Conservation (phyloP, 2,797 vertebrate genomes). For the Cyclura pinguis region DNA sequence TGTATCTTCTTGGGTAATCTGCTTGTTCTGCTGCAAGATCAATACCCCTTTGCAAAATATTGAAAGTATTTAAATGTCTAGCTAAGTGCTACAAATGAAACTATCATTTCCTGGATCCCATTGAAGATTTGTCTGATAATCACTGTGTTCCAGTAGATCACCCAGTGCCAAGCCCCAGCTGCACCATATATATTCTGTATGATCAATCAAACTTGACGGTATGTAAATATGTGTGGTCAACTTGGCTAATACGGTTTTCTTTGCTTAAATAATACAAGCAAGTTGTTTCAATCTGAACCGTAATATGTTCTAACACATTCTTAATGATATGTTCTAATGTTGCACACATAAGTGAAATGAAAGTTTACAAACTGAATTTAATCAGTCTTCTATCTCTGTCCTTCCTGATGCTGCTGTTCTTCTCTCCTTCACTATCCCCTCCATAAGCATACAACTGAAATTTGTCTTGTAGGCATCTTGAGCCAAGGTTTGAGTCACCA, state of each 20-base stretch:
- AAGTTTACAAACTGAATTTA: slow-evolving; percentile 14
- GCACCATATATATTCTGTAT: accelerated
- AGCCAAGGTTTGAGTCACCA: too few relatives aligned
- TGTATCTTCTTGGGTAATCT: slow-evolving; percentile 49
- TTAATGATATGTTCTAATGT: neutral
- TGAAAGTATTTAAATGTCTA: slow-evolving; percentile 47
- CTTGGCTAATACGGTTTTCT: slow-evolving; percentile 30
- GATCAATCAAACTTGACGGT: neutral
- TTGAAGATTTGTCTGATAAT: slow-evolving; percentile 36
- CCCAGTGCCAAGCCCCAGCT: neutral
- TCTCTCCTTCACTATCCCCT: neutral
- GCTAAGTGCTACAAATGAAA: slow-evolving; percentile 37
- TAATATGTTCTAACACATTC: neutral
- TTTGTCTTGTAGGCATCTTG: neutral
- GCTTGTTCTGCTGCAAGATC: slow-evolving; percentile 34
- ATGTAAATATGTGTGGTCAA: neutral
- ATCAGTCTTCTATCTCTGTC: neutral
- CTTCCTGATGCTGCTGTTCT: neutral
- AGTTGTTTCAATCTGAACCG: slow-evolving; percentile 1
- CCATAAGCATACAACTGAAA: neutral
- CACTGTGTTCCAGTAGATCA: slow-evolving; percentile 29
- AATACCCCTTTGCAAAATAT: slow-evolving; percentile 38
- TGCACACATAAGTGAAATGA: neutral
- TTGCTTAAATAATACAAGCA: neutral
- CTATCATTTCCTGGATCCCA: slow-evolving; percentile 40